A percentile compares a stretch with the other conserved stretches of the same genome.
These are phyloP conservation scores for Zingel zingel DNA, from an alignment of 2,113 vertebrate species.

Conservation along the genomic window DNA sequence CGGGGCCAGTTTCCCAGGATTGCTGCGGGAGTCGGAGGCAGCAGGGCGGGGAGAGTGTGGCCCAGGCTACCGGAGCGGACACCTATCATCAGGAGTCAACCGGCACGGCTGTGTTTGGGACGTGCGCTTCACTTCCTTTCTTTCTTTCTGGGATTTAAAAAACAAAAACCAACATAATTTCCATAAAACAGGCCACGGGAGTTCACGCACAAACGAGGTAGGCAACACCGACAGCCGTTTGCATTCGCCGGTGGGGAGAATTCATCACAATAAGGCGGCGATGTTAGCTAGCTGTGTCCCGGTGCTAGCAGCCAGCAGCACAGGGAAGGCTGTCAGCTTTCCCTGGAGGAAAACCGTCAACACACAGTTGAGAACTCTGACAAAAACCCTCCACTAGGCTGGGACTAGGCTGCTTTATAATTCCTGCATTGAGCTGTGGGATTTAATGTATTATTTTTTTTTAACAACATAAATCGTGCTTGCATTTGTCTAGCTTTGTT, in stretches of 20 bases:
- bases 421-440: too few species aligned
- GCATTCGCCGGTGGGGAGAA: slow-evolving; percentile 1
- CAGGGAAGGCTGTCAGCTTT: slow-evolving; percentile 35
- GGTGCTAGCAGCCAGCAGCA: slow-evolving; percentile 53
- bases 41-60: slow-evolving; percentile 64
- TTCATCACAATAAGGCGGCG: neutral
- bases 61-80: slow-evolving; percentile 57
- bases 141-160: neutral
- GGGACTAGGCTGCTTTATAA: too few species aligned
- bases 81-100: slow-evolving; percentile 34
- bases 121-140: neutral
- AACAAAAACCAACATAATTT: too few species aligned
- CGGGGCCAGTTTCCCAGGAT: slow-evolving; percentile 74
- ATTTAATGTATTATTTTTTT: neutral
- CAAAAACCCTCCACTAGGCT: neutral
- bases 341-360: neutral
- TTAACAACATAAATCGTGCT: neutral
- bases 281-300: slow-evolving; percentile 62
- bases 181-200: neutral
- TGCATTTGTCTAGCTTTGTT: slow-evolving; percentile 39
- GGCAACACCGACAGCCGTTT: slow-evolving; percentile 24
- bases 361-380: neutral
- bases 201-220: slow-evolving; percentile 26
- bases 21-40: slow-evolving; percentile 73
- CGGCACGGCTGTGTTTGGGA: slow-evolving; percentile 23